phyloP scores from a whole-genome alignment of 2,888 invertebrate genomes.

The Tuta absoluta region DNA sequence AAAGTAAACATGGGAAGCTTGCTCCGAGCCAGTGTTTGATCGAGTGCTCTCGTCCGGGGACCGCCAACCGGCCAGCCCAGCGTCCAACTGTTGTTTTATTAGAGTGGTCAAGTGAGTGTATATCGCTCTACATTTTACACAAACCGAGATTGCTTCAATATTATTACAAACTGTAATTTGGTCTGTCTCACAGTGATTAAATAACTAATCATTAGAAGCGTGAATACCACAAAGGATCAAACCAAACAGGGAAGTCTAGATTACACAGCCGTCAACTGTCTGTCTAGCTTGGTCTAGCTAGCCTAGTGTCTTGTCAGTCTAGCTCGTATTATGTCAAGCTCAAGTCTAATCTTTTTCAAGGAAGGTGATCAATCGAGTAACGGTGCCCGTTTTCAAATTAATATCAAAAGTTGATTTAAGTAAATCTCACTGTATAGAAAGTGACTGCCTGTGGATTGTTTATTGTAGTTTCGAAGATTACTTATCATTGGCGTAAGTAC shows the following conservation, averaged over 20 bases:
- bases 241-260: constrained; percentile 17
- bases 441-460: too few relatives aligned
- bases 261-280: constrained; percentile 9
- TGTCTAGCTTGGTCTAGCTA: neutral
- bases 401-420: too few relatives aligned
- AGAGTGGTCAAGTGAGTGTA: constrained; percentile 19
- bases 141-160: neutral
- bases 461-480: too few relatives aligned
- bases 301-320: too few relatives aligned
- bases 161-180: neutral
- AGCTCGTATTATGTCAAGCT: too few relatives aligned
- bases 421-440: too few relatives aligned
- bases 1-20: constrained; percentile 49
- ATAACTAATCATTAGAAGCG: neutral
- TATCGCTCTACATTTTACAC: neutral
- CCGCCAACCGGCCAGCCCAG: neutral
- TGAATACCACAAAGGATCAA: neutral
- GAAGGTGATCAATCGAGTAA: too few relatives aligned
- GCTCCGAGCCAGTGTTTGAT: constrained; percentile 1
- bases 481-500: too few relatives aligned
- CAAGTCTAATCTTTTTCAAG: too few relatives aligned
- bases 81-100: constrained; percentile 27
- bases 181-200: constrained; percentile 14
- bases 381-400: too few relatives aligned
- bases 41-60: constrained; percentile 19